Percentiles rank a stretch among this genome's conserved stretches.
phyloP scores from a whole-genome alignment of 2,888 invertebrate genomes.

The Thera obeliscata region DNA sequence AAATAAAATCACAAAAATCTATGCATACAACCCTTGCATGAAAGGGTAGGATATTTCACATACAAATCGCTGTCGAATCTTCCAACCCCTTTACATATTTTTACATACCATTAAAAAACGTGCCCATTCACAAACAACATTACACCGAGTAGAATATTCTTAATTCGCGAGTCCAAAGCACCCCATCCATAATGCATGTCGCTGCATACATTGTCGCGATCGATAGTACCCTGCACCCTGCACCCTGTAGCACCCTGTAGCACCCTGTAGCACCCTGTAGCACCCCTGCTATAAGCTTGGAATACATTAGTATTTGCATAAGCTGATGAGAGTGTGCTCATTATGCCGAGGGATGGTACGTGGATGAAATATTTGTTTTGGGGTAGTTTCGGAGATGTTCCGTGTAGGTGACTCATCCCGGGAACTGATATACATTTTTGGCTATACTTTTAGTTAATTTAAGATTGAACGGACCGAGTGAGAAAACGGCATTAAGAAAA shows the following conservation, averaged over 20 bases:
- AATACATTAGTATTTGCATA: constrained; percentile 63
- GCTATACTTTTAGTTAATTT: not conserved
- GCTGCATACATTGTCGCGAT: constrained; percentile 40
- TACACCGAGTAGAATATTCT: constrained; percentile 12
- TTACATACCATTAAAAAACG: constrained; percentile 15
- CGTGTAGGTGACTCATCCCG: constrained; percentile 15
- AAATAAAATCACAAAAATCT: not conserved
- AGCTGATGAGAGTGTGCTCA: constrained; percentile 62
- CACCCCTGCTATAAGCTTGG: constrained; percentile 4
- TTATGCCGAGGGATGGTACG: constrained; percentile 44
- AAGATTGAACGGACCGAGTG: too few relatives aligned
- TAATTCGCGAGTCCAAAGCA: constrained; percentile 12
- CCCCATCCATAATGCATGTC: constrained; percentile 49
- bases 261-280: constrained; percentile 19
- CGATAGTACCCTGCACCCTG: constrained; percentile 21
- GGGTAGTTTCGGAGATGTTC: constrained; percentile 21
- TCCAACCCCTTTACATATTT: constrained; percentile 23
- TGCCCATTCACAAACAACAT: constrained; percentile 2
- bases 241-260: constrained; percentile 15
- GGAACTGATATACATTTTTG: not conserved
- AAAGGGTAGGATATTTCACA: not conserved
- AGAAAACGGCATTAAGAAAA: too few relatives aligned
- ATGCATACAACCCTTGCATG: not conserved
- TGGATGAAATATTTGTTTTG: constrained; percentile 31
- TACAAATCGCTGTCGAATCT: not conserved